Evolutionary conservation across 2,888 invertebrate genomes (phyloP).

Genomic region (Watsonalla cultraria): DNA sequence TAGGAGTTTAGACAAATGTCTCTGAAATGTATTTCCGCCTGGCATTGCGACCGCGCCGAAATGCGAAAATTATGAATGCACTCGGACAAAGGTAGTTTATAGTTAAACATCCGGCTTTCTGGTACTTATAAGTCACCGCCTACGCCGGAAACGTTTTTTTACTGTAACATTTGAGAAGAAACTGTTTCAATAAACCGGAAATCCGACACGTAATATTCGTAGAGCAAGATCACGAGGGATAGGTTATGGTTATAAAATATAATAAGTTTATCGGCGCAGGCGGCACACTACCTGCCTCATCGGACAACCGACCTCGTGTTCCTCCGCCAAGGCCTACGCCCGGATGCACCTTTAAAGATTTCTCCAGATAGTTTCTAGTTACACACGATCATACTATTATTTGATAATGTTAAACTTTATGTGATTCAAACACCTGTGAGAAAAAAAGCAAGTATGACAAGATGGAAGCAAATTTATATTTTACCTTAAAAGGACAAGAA

Average conservation of each 20-base stretch:
- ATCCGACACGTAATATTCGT: neutral
- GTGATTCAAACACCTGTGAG: neutral
- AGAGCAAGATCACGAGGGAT: constrained; percentile 5
- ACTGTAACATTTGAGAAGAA: neutral
- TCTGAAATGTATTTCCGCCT: constrained; percentile 56
- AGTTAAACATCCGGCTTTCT: constrained; percentile 71
- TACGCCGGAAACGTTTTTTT: neutral
- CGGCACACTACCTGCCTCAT: constrained; percentile 50
- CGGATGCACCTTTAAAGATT: constrained; percentile 59
- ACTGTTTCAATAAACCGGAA: neutral
- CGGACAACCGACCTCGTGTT: constrained; percentile 47
- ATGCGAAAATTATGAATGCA: constrained; percentile 49
- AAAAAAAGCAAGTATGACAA: neutral
- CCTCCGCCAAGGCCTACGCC: constrained; percentile 56
- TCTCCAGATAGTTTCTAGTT: constrained; percentile 62
- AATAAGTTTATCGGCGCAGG: constrained; percentile 15
- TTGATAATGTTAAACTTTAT: neutral
- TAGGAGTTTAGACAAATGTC: constrained; percentile 42
- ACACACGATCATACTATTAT: constrained; percentile 33
- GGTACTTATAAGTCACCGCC: constrained; percentile 33
- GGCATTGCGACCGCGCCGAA: constrained; percentile 44
- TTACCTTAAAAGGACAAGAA: constrained; percentile 56
- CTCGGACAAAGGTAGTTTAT: constrained; percentile 59
- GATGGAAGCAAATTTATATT: constrained; percentile 22
- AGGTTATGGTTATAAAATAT: constrained; percentile 8